Evolutionary conservation across 1,140 invertebrate genomes (phyloP).

Genomic region (Hesperophylax magnus): DNA sequence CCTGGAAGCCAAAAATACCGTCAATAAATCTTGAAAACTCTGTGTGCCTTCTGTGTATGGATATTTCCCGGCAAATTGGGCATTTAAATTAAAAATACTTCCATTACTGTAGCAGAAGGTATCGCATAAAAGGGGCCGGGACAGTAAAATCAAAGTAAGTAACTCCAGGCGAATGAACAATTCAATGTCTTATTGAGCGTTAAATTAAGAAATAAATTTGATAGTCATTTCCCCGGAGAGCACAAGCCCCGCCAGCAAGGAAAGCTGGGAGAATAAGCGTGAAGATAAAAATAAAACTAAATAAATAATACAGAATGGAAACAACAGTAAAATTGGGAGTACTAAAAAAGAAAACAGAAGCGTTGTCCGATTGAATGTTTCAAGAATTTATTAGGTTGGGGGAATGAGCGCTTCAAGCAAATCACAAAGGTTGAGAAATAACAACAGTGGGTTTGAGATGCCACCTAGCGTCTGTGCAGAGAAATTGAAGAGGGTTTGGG

Average conservation of each 20-base stretch:
- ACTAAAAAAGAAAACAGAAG: neutral
- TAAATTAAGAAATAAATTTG: slow-evolving; percentile 39
- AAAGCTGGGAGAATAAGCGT: slow-evolving; percentile 5
- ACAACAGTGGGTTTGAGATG: neutral
- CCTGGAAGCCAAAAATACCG: neutral
- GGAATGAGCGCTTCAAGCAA: neutral
- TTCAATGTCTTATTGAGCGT: slow-evolving; percentile 32
- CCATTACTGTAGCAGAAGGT: neutral
- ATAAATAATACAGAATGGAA: slow-evolving; percentile 7
- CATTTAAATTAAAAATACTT: neutral
- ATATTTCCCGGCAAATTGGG: too few relatives aligned
- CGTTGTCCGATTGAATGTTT: slow-evolving; percentile 23
- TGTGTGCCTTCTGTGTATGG: neutral
- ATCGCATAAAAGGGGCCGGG: neutral
- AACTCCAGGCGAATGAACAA: slow-evolving; percentile 17
- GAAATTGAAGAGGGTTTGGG: too few relatives aligned
- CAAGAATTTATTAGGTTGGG: neutral
- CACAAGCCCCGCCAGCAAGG: neutral
- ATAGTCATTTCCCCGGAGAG: slow-evolving; percentile 22
- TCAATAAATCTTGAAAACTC: neutral
- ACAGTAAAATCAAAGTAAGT: slow-evolving; percentile 19
- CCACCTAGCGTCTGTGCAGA: neutral
- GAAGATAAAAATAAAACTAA: slow-evolving; percentile 27
- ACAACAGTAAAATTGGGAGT: neutral
- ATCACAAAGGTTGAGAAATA: neutral